Conservation (phyloP, 2,797 vertebrate genomes). For the Denticeps clupeoides region DNA sequence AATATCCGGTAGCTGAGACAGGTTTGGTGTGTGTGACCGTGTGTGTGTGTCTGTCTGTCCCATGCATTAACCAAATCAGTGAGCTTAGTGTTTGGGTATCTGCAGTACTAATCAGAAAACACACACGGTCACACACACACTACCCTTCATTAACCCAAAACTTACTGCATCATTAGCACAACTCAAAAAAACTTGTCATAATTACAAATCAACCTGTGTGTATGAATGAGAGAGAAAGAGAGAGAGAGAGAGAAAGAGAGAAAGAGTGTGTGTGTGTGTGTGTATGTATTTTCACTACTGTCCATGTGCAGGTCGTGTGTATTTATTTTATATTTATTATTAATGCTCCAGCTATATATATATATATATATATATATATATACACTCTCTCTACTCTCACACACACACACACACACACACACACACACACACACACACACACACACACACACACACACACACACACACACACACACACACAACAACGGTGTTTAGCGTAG, state of each 20-base stretch:
- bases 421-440: too few relatives aligned
- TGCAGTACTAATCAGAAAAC: slow-evolving; percentile 7
- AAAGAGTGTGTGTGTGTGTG: too few relatives aligned
- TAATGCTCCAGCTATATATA: too few relatives aligned
- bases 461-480: too few relatives aligned
- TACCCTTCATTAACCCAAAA: not conserved
- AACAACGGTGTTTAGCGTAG: too few relatives aligned
- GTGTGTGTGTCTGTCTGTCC: slow-evolving; percentile 9
- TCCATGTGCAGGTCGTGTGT: too few relatives aligned
- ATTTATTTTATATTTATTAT: too few relatives aligned
- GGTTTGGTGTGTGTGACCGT: slow-evolving; percentile 5
- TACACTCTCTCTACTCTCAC: not conserved
- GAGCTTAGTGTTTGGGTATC: slow-evolving; percentile 11
- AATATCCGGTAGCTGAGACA: slow-evolving; percentile 14
- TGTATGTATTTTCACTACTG: not conserved
- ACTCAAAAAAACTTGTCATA: not conserved
- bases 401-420: not conserved
- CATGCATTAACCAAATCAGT: not conserved
- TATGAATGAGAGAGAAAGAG: too few relatives aligned
- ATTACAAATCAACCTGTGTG: not conserved
- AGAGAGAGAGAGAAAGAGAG: too few relatives aligned
- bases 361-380: too few relatives aligned
- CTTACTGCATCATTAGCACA: not conserved
- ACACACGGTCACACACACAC: slow-evolving; percentile 2
- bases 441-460: too few relatives aligned